phyloP scores from a whole-genome alignment of 2,113 vertebrate species.

The Gila orcuttii region DNA sequence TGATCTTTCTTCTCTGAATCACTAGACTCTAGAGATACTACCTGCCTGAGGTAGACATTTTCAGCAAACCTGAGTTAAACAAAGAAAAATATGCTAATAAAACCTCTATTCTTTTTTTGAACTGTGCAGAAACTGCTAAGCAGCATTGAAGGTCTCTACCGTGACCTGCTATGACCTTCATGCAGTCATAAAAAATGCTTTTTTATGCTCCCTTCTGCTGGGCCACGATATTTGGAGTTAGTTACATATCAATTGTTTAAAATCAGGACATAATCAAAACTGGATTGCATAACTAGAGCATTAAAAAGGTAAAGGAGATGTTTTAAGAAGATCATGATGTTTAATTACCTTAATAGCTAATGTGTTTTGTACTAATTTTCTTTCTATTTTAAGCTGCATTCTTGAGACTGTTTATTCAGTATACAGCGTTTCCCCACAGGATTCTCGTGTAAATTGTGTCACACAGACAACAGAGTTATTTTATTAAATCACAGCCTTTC shows the following conservation, averaged over 20 bases:
- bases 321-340: not conserved
- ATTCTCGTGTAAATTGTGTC: not conserved
- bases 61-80: slow-evolving; percentile 5
- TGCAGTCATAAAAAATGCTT: not conserved
- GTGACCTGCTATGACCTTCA: slow-evolving; percentile 2
- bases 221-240: not conserved
- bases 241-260: not conserved
- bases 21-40: not conserved
- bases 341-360: slow-evolving; percentile 13
- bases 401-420: not conserved
- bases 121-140: not conserved
- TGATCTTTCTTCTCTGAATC: not conserved
- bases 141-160: not conserved
- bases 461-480: not conserved
- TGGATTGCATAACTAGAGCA: not conserved
- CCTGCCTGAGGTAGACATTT: slow-evolving; percentile 19
- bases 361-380: not conserved
- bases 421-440: not conserved
- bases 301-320: slow-evolving; percentile 16
- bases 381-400: not conserved
- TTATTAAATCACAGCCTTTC: not conserved
- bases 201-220: not conserved
- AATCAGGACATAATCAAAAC: not conserved
- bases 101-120: not conserved
- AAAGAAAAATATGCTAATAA: slow-evolving; percentile 10